phyloP scores from a whole-genome alignment of 2,797 vertebrate genomes.

The Oreortyx pictus region DNA sequence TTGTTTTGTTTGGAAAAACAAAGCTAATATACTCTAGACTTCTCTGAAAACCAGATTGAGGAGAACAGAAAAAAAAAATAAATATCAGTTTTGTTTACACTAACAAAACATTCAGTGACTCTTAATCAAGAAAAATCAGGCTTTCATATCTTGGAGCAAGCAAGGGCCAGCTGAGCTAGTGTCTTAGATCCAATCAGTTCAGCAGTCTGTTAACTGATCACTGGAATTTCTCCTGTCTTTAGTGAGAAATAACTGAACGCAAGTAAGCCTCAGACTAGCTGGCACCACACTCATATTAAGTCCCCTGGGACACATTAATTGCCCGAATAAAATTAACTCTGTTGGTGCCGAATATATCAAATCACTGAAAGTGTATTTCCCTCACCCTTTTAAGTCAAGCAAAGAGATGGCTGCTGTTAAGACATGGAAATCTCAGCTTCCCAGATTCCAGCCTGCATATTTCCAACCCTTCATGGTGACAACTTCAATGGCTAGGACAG shows the following conservation, averaged over 20 bases:
- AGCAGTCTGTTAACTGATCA: constrained; percentile 61
- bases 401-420: constrained; percentile 22
- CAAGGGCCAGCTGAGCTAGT: constrained; percentile 5
- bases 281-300: constrained; percentile 64
- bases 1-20: constrained; percentile 42
- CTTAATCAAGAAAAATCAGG: constrained; percentile 54
- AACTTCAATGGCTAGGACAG: not conserved
- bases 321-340: constrained; percentile 62
- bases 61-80: constrained; percentile 12
- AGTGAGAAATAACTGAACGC: constrained; percentile 31
- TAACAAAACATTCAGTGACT: constrained; percentile 38
- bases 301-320: constrained; percentile 58
- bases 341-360: constrained; percentile 55
- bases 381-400: constrained; percentile 38
- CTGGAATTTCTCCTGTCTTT: constrained; percentile 51
- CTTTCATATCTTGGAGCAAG: not conserved
- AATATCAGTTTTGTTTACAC: constrained; percentile 47
- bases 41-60: constrained; percentile 49
- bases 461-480: constrained; percentile 1
- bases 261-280: constrained; percentile 60
- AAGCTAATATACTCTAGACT: not conserved
- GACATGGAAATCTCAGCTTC: not conserved
- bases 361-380: constrained; percentile 34
- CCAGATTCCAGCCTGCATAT: not conserved
- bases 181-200: constrained; percentile 52